A percentile compares a stretch with the other conserved stretches of the same genome.
Conservation (phyloP, 1,140 invertebrate species). For the Homalodisca vitripennis region DNA sequence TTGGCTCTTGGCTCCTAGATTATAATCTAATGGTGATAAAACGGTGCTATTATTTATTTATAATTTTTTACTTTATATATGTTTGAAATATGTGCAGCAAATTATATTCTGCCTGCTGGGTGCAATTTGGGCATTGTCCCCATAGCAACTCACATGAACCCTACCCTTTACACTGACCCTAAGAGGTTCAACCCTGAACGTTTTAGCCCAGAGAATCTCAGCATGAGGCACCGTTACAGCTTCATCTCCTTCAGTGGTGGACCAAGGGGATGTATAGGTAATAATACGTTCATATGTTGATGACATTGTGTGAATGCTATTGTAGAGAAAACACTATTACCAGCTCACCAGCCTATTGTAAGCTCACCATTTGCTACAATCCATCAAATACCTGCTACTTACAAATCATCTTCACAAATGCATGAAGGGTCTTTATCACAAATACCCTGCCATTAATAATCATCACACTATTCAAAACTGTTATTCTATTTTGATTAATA, state of each 20-base stretch:
- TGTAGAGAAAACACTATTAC: background rate
- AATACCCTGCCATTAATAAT: background rate
- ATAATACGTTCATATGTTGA: slow-evolving; percentile 35
- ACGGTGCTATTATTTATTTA: too few species aligned
- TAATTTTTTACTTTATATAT: too few species aligned
- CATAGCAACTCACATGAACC: slow-evolving; percentile 51
- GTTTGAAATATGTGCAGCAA: too few species aligned
- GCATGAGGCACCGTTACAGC: slow-evolving; percentile 43
- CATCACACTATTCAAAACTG: too few species aligned
- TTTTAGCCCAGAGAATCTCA: slow-evolving; percentile 52
- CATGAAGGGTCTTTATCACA: background rate
- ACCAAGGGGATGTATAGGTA: slow-evolving; percentile 53
- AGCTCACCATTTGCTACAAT: background rate
- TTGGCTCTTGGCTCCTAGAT: too few species aligned
- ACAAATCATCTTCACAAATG: background rate
- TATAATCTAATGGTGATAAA: too few species aligned
- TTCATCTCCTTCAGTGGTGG: slow-evolving; percentile 58
- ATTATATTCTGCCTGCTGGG: slow-evolving; percentile 33
- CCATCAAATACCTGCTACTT: background rate
- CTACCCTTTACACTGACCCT: slow-evolving; percentile 54
- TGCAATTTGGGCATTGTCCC: slow-evolving; percentile 35
- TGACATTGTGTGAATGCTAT: background rate
- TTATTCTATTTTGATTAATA: too few species aligned
- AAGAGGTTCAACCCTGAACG: slow-evolving; percentile 58
- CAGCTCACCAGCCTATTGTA: background rate